Evolutionary conservation across 1,140 invertebrate genomes (phyloP), one percentile per base, ranked within the genome.

Genomic region (Drosophila nigromelanica): DNA sequence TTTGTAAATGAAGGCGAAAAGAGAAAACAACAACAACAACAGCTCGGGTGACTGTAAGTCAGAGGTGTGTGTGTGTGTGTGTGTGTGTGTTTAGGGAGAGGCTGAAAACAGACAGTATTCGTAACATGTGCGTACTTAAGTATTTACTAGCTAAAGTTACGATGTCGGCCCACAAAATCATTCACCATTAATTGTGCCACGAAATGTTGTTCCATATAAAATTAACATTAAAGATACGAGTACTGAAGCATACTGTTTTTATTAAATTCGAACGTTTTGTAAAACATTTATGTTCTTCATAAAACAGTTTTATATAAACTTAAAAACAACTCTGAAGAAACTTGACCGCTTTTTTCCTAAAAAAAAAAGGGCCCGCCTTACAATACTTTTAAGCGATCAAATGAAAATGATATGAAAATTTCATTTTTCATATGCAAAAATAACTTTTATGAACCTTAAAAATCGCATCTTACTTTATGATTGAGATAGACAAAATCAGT

Each of bases 1-100:
- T 86, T 86, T 86, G 82, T 86, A 81, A 86, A 82, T 87, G 81
- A 85, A 86, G 78, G 37, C 63, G 21, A 70, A 69, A 62, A 39
- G 47, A 75, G 58, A 74, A 40, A 69, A 51, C 30, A 51, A 47
- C 5, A 61, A 40, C 15, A 42, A 37, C 24, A 48, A 50, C 24
- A 55, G 55, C 11, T 15, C 50, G 21, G 56, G 45, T 51, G 24
- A 47, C n/a, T 45, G 10, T 4, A 4, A 33, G 12, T 7, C 21
- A 10, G 4, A 15, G 5, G 14, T n/a, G n/a, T 5, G 3, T n/a
- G 1, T 12, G 27, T 8, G 40, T n/a, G 14, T n/a, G n/a, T 5
- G 3, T n/a, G 1, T 30, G 40, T 7, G 47, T n/a, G n/a, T n/a
- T n/a, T 14, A 6, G n/a, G 48, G 1, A 50, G n/a, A 50, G 14